These are phyloP conservation scores for Cyanoramphus novaezelandiae DNA, from an alignment of 2,113 vertebrate species.

Conservation along the genomic window DNA sequence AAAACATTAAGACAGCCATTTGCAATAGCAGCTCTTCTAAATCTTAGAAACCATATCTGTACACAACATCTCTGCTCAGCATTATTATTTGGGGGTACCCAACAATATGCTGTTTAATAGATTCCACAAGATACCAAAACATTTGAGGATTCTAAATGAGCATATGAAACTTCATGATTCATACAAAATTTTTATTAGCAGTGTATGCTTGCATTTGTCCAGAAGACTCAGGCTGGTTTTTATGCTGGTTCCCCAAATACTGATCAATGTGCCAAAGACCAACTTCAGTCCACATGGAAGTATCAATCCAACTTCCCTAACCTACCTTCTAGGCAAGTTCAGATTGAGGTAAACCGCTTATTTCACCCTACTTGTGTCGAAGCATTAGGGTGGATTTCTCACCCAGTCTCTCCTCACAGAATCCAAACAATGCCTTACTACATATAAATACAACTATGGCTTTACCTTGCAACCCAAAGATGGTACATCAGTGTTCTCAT, in stretches of 20 bases:
- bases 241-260: not conserved
- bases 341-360: not conserved
- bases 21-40: not conserved
- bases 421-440: not conserved
- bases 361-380: not conserved
- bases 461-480: not conserved
- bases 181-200: not conserved
- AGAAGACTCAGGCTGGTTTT: not conserved
- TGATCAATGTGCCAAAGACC: not conserved
- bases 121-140: not conserved
- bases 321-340: not conserved
- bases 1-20: not conserved
- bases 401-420: not conserved
- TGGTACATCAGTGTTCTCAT: accelerated
- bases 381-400: not conserved
- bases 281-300: not conserved
- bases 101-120: not conserved
- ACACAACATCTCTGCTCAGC: not conserved
- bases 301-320: not conserved
- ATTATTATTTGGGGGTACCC: not conserved
- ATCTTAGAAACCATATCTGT: not conserved
- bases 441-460: accelerated
- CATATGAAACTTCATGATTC: not conserved
- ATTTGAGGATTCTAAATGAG: not conserved
- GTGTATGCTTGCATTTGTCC: not conserved